Evolutionary conservation across 2,888 invertebrate species (phyloP), one percentile per base, ranked within the genome.

Genomic region (Agrotis clavis): DNA sequence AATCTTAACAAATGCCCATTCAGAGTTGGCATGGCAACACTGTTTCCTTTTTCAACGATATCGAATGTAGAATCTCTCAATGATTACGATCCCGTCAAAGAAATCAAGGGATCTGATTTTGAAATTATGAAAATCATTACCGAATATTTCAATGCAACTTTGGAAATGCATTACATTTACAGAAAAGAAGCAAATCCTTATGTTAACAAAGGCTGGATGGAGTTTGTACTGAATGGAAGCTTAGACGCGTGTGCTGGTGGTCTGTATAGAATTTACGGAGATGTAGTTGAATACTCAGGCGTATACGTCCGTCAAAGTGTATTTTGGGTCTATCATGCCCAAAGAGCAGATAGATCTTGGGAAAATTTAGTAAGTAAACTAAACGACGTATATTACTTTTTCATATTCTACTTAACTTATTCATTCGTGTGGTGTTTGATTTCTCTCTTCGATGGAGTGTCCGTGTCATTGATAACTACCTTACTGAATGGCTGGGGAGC

Each of bases 201-300:
- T 21, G 30, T 69, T 2, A 69, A 89, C n/a, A 30, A 1, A 0
- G 83, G 88, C 0, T 93, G 89, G 77, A 14, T 94, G 35, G 57
- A 86, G 1, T 89, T 89, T n/a, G 7, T 96, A 2, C 11, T 84
- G 4, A 94, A 95, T 75, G 93, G 92, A 4, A 93, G 90, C 48
- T 79, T 95, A 3, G 94, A 96, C 54, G 82, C 87, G 0, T 91
- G 91, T 63, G 94, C 92, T 13, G 95, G 96, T 0, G 95, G 95
- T 0, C 79, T 93, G 0, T 94, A 93, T 48, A 89, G 92, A 71
- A 78, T 92, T 4, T 94, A 90, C 53, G 94, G 92, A 11, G 89
- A 93, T n/a, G 4, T 73, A 0, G 91, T 95, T 0, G 89, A 87
- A 5, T 96, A 95, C 75, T 94, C 95, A 2, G 95, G 95, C 0